Percentiles rank a stretch among this genome's conserved stretches.
These are phyloP conservation scores for Aratinga solstitialis DNA, from an alignment of 2,797 vertebrate species.

Conservation along the genomic window DNA sequence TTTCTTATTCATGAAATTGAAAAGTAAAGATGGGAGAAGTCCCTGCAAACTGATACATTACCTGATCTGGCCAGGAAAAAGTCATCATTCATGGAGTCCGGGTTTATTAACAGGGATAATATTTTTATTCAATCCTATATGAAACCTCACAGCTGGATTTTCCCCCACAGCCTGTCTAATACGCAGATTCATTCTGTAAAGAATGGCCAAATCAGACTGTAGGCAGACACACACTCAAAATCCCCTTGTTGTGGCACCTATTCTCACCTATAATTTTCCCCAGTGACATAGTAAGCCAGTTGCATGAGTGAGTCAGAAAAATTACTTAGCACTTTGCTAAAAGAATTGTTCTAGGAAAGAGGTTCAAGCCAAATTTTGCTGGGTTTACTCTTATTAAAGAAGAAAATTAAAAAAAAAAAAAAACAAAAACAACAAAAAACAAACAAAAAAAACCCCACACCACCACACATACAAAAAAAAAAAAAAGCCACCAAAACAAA, in stretches of 20 bases:
- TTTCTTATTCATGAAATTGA: background rate
- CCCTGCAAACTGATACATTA: background rate
- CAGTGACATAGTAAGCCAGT: background rate
- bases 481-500: background rate
- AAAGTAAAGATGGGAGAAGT: background rate
- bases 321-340: background rate
- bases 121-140: background rate
- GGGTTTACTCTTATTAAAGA: background rate
- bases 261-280: background rate
- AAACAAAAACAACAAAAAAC: no score
- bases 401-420: background rate
- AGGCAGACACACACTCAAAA: background rate
- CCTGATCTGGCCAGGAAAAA: background rate
- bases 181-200: background rate
- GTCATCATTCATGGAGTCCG: background rate
- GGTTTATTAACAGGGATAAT: background rate
- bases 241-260: background rate
- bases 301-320: background rate
- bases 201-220: background rate
- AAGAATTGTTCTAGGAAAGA: background rate
- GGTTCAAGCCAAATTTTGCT: background rate
- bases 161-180: background rate
- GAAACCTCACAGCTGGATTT: background rate
- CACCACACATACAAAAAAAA: no score
- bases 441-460: background rate